phyloP scores from a whole-genome alignment of 2,888 invertebrate species.

The Cancer borealis region DNA sequence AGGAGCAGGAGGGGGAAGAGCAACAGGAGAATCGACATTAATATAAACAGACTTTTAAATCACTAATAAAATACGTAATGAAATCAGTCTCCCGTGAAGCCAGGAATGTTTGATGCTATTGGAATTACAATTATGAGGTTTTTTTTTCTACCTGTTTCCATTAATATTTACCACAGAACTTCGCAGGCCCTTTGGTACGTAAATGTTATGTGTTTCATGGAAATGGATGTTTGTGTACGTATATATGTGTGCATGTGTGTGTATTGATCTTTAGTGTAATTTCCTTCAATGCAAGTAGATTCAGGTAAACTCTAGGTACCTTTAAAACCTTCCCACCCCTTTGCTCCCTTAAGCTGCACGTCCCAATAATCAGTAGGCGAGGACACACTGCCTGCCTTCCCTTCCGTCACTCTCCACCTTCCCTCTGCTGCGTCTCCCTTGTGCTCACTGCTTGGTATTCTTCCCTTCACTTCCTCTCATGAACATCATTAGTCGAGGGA shows the following conservation, averaged over 20 bases:
- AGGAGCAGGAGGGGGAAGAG: background rate
- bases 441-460: conserved; percentile 6
- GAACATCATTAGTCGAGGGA: background rate
- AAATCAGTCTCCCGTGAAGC: conserved; percentile 4
- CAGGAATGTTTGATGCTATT: conserved; percentile 17
- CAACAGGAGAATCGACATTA: background rate
- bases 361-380: background rate
- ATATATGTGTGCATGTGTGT: background rate
- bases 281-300: background rate
- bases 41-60: background rate
- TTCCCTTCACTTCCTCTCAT: conserved; percentile 5
- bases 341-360: background rate
- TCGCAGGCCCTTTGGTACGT: background rate
- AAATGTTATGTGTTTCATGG: background rate
- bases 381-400: background rate
- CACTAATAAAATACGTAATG: background rate
- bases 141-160: background rate
- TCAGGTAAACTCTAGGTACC: background rate
- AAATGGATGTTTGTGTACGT: background rate
- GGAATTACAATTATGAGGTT: background rate
- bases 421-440: background rate
- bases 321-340: background rate
- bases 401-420: background rate
- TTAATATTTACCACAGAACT: background rate
- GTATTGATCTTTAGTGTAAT: background rate